Conservation (phyloP, 2,888 invertebrate species). For the Lepidochrysops patricia region DNA sequence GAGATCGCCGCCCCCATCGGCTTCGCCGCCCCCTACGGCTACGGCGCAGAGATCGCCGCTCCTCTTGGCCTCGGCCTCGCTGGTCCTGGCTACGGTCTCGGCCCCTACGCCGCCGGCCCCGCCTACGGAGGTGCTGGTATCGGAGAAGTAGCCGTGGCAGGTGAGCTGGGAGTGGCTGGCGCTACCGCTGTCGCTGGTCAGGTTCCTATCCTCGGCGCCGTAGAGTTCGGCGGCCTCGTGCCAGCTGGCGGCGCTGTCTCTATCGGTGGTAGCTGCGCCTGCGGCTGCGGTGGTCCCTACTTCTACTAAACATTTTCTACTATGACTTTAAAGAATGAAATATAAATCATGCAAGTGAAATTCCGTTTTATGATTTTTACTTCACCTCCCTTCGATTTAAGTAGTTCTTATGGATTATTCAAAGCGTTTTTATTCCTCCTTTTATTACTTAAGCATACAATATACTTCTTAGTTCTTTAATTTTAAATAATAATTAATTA, state of each 20-base stretch:
- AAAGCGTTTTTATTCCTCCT: too few relatives aligned
- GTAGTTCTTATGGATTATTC: too few relatives aligned
- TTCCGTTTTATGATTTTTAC: neutral
- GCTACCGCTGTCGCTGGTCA: constrained; percentile 32
- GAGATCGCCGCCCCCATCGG: constrained; percentile 10
- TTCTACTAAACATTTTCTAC: constrained; percentile 2
- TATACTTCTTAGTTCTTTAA: too few relatives aligned
- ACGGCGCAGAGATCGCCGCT: constrained; percentile 8
- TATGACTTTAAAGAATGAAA: neutral
- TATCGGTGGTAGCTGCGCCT: constrained; percentile 31
- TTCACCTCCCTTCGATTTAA: neutral
- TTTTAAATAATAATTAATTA: too few relatives aligned
- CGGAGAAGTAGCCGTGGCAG: constrained; percentile 19
- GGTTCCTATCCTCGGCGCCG: constrained; percentile 34
- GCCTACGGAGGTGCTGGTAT: constrained; percentile 8
- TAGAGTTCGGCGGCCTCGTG: constrained; percentile 30
- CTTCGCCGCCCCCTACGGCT: constrained; percentile 7
- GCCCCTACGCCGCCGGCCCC: constrained; percentile 23
- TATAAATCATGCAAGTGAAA: neutral
- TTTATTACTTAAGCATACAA: too few relatives aligned
- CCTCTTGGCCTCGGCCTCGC: constrained; percentile 2
- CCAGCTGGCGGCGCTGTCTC: constrained; percentile 32
- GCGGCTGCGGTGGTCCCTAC: constrained; percentile 21
- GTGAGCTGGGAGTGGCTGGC: constrained; percentile 31
- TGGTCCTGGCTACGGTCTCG: constrained; percentile 8